Conservation (phyloP, 2,113 vertebrate genomes). For the Cariama cristata region DNA sequence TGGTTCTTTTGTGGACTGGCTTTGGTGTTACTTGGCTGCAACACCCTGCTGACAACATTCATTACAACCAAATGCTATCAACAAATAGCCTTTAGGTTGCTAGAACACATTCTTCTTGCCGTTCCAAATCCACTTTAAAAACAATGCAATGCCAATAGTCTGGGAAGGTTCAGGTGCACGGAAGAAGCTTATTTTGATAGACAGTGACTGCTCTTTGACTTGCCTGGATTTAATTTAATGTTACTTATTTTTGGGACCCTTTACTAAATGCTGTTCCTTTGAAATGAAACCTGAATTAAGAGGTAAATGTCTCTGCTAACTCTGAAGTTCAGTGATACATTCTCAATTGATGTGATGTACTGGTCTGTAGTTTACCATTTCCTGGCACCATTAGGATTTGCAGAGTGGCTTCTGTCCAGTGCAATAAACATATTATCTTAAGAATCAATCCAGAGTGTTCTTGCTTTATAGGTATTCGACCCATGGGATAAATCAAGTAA, state of each 20-base stretch:
- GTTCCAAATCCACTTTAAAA: neutral
- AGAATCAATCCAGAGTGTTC: neutral
- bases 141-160: neutral
- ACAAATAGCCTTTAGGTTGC: neutral
- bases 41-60: neutral
- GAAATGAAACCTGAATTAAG: neutral
- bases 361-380: neutral
- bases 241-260: neutral
- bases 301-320: neutral
- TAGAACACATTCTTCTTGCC: neutral
- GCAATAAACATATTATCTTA: neutral
- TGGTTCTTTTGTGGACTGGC: neutral
- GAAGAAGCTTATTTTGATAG: neutral
- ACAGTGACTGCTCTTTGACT: neutral
- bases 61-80: neutral
- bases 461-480: neutral
- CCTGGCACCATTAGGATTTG: neutral
- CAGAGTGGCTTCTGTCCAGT: neutral
- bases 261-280: neutral
- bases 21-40: neutral
- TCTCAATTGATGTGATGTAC: neutral
- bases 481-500: neutral
- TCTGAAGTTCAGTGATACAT: neutral
- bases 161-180: neutral
- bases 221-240: neutral